Evolutionary conservation across 2,888 invertebrate species (phyloP).

Genomic region (Coenonympha glycerion): DNA sequence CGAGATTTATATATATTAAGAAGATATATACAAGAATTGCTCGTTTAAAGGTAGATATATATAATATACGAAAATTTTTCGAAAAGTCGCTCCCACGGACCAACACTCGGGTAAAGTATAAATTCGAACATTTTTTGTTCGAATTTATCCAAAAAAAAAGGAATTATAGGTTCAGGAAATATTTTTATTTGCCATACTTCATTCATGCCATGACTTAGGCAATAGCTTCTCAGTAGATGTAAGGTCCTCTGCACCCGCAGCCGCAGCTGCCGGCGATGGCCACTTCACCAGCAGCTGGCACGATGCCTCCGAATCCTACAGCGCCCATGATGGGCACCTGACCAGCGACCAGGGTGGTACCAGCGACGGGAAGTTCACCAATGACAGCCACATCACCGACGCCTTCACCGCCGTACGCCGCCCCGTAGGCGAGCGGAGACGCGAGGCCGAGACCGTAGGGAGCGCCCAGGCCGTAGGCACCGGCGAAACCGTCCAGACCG

Average conservation of each 20-base stretch:
- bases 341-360: conserved; percentile 33
- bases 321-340: conserved; percentile 35
- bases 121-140: no score
- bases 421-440: background rate
- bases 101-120: no score
- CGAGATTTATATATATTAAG: no score
- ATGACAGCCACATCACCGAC: conserved; percentile 30
- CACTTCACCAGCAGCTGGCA: conserved; percentile 34
- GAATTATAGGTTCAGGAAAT: no score
- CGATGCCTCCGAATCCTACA: conserved; percentile 35
- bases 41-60: no score
- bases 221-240: no score
- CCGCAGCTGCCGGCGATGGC: conserved; percentile 24
- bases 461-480: background rate
- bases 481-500: background rate
- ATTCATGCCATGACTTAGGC: no score
- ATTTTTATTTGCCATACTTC: no score
- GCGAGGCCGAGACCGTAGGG: background rate
- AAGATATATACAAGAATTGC: no score
- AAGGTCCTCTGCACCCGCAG: conserved; percentile 26
- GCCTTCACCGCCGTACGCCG: conserved; percentile 32
- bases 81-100: no score
- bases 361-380: conserved; percentile 36
- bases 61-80: no score
- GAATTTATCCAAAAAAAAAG: no score